These are phyloP conservation scores for Oreocharis arfaki DNA, from an alignment of 2,113 vertebrate species.

Conservation along the genomic window DNA sequence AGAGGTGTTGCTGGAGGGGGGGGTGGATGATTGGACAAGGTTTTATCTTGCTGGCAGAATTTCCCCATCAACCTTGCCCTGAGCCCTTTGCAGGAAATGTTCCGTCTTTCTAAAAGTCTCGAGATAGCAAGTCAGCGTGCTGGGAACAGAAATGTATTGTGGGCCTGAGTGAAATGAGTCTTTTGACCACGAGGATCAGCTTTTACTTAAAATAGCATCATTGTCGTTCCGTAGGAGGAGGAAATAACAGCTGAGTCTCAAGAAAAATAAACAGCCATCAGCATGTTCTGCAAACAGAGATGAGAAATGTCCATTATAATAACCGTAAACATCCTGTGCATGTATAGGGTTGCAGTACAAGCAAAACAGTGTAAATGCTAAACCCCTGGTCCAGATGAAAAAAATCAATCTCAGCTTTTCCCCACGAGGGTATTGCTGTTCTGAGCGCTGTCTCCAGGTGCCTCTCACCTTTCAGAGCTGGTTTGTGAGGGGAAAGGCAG, in stretches of 20 bases:
- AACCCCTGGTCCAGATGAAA: background rate
- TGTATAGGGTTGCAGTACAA: background rate
- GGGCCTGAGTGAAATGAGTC: background rate
- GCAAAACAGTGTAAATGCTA: background rate
- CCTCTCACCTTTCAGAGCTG: background rate
- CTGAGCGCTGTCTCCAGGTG: background rate
- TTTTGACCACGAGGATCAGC: background rate
- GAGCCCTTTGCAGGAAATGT: background rate
- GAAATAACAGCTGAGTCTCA: slow-evolving; percentile 32
- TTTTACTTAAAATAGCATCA: slow-evolving; percentile 27
- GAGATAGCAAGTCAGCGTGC: background rate
- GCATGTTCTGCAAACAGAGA: slow-evolving; percentile 31
- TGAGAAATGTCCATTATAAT: slow-evolving; percentile 45
- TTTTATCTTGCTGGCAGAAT: background rate
- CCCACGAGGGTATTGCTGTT: background rate
- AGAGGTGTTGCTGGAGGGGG: background rate
- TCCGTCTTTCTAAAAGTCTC: background rate
- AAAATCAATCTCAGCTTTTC: slow-evolving; percentile 6
- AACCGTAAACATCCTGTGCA: slow-evolving; percentile 2
- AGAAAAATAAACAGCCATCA: slow-evolving; percentile 10
- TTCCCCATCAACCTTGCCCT: background rate
- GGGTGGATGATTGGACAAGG: background rate
- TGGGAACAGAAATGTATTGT: background rate
- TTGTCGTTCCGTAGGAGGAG: background rate
- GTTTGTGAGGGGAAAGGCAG: background rate